Conservation (phyloP, 1,140 invertebrate genomes). For the Trachelipus rathkii region DNA sequence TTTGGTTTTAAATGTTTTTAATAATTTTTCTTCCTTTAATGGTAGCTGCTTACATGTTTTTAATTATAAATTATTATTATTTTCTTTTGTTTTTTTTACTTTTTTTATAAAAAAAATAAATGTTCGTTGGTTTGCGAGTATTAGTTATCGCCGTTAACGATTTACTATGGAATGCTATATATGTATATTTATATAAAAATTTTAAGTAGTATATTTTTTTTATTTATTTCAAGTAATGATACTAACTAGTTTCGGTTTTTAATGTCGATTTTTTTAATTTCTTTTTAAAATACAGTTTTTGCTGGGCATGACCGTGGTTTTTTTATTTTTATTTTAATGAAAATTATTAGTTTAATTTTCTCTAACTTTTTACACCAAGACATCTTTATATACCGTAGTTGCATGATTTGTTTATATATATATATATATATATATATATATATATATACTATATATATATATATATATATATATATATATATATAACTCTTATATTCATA, state of each 20-base stretch:
- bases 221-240: conserved; percentile 23
- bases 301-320: no score
- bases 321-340: no score
- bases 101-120: conserved; percentile 43
- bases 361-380: no score
- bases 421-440: conserved; percentile 17
- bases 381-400: no score
- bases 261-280: no score
- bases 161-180: conserved; percentile 34
- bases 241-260: conserved; percentile 27
- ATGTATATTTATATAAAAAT: no score
- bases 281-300: no score
- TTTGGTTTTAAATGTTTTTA: conserved; percentile 25
- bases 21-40: conserved; percentile 19
- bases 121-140: conserved; percentile 20
- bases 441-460: no score
- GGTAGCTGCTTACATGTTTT: conserved; percentile 8
- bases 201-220: conserved; percentile 34
- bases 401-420: background rate
- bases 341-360: no score
- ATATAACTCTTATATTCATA: background rate
- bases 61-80: conserved; percentile 29
- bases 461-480: conserved; percentile 20
- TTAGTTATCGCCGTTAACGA: no score
- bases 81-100: conserved; percentile 25